Evolutionary conservation across 1,140 invertebrate genomes (phyloP).

Genomic region (Acyrthosiphon pisum): DNA sequence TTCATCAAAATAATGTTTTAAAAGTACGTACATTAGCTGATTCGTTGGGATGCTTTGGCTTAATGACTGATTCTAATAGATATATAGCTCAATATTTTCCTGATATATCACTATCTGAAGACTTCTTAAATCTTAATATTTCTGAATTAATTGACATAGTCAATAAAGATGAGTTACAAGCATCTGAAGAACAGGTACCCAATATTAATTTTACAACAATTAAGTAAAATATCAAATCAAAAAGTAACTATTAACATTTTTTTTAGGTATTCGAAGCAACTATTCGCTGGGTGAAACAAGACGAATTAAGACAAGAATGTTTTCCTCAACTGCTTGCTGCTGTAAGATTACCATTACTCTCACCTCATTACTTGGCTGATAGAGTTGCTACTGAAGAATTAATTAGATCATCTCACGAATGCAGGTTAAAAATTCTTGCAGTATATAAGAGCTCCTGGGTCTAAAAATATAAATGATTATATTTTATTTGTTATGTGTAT

Average conservation of each 20-base stretch:
- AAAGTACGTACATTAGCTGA: slow-evolving; percentile 85
- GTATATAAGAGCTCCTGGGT: neutral
- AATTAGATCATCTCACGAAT: slow-evolving; percentile 77
- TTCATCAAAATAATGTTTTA: slow-evolving; percentile 85
- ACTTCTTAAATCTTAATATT: slow-evolving; percentile 75
- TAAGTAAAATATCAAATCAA: neutral
- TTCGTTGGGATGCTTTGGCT: slow-evolving; percentile 74
- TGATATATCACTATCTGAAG: slow-evolving; percentile 79
- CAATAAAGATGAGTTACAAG: slow-evolving; percentile 80
- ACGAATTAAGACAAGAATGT: slow-evolving; percentile 67
- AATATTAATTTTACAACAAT: slow-evolving; percentile 32
- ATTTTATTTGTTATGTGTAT: neutral
- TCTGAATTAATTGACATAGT: slow-evolving; percentile 77
- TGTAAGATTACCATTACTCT: slow-evolving; percentile 81
- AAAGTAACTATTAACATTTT: neutral
- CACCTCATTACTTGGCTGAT: slow-evolving; percentile 84
- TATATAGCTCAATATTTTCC: slow-evolving; percentile 86
- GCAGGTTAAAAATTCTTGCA: slow-evolving; percentile 67
- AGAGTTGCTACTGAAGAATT: slow-evolving; percentile 83
- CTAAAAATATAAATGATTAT: neutral
- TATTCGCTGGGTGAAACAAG: slow-evolving; percentile 82
- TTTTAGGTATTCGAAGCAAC: slow-evolving; percentile 78
- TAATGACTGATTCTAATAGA: slow-evolving; percentile 80
- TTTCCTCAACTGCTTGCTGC: slow-evolving; percentile 77
- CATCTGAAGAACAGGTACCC: slow-evolving; percentile 71